phyloP scores from a whole-genome alignment of 2,797 vertebrate genomes.

The Pampus argenteus region DNA sequence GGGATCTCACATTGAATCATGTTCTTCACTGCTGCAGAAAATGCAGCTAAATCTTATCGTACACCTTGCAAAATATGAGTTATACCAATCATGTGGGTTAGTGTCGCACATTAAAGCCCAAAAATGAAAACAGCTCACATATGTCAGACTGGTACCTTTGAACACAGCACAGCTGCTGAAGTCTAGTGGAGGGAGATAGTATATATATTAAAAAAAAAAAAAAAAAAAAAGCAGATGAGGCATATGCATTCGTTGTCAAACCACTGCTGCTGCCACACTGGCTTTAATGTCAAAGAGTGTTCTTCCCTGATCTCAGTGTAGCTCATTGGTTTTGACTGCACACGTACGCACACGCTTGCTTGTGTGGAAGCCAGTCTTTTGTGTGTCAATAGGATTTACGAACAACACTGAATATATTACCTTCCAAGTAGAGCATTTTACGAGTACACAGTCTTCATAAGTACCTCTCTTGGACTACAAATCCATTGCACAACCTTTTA shows the following conservation, averaged over 20 bases:
- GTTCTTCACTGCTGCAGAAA: slow-evolving; percentile 59
- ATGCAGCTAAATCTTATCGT: slow-evolving; percentile 51
- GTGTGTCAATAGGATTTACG: slow-evolving; percentile 61
- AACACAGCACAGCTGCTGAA: slow-evolving; percentile 54
- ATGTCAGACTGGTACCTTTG: slow-evolving; percentile 35
- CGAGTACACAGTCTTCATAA: slow-evolving; percentile 56
- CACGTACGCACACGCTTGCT: slow-evolving; percentile 36
- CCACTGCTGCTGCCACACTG: slow-evolving; percentile 56
- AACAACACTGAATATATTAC: slow-evolving; percentile 61
- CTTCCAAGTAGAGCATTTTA: slow-evolving; percentile 50
- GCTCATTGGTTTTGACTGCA: slow-evolving; percentile 67
- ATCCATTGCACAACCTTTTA: slow-evolving; percentile 69
- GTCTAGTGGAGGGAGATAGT: slow-evolving; percentile 45
- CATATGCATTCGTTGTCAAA: slow-evolving; percentile 54
- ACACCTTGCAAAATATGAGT: background rate
- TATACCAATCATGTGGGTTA: slow-evolving; percentile 48
- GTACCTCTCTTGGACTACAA: slow-evolving; percentile 53
- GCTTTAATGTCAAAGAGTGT: slow-evolving; percentile 67
- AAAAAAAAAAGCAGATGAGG: slow-evolving; percentile 54
- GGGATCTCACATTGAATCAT: slow-evolving; percentile 43
- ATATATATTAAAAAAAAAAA: slow-evolving; percentile 9
- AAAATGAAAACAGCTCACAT: slow-evolving; percentile 38
- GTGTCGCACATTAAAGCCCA: slow-evolving; percentile 53
- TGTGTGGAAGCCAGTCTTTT: slow-evolving; percentile 55
- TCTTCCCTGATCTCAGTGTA: slow-evolving; percentile 80